These are phyloP conservation scores for Pyrocoelia pectoralis DNA, from an alignment of 2,888 invertebrate species.

Conservation along the genomic window DNA sequence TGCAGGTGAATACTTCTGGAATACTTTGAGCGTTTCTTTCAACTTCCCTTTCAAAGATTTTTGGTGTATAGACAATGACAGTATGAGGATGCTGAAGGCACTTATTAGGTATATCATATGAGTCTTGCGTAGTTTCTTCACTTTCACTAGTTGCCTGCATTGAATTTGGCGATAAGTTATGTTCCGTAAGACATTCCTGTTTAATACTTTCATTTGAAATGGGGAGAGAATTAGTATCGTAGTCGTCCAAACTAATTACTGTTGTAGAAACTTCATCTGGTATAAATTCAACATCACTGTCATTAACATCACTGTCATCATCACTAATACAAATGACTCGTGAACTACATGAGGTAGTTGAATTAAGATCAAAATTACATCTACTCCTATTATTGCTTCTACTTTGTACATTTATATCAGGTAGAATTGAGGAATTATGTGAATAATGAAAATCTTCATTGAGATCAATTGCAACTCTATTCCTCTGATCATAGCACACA, in stretches of 20 bases:
- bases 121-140: too few species aligned
- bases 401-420: neutral
- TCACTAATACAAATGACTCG: conserved; percentile 1
- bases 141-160: neutral
- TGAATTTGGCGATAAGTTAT: too few species aligned
- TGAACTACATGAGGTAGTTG: neutral
- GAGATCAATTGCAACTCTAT: neutral
- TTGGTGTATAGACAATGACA: neutral
- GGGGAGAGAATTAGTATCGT: too few species aligned
- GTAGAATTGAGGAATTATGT: too few species aligned
- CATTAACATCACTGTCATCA: neutral
- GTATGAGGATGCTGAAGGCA: neutral
- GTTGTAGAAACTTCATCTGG: neutral
- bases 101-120: too few species aligned
- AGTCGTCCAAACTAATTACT: neutral
- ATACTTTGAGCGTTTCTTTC: too few species aligned
- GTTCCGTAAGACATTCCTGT: too few species aligned
- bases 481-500: too few species aligned
- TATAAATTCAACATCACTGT: neutral
- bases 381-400: neutral
- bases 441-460: too few species aligned
- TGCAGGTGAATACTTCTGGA: too few species aligned
- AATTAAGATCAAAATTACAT: neutral
- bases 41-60: too few species aligned
- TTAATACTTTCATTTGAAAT: too few species aligned